A percentile compares a stretch with the other conserved stretches of the same genome.
Evolutionary conservation across 1,140 invertebrate species (phyloP).

Genomic region (Mesaphorura yosii): DNA sequence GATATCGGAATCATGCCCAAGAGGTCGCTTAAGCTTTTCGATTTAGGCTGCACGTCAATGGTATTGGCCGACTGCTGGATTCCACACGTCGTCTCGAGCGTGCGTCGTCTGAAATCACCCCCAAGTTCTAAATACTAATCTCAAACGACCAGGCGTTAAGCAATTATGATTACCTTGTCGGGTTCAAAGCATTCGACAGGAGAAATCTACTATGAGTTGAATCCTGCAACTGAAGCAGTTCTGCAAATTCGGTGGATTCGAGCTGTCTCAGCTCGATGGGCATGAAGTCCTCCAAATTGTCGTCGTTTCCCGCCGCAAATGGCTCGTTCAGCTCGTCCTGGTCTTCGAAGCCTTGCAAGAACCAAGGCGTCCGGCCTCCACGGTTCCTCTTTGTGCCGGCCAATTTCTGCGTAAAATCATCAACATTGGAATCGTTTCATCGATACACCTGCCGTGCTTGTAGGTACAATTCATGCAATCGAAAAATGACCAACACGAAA

Average conservation of each 20-base stretch:
- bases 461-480: too few species aligned
- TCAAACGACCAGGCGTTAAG: too few species aligned
- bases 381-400: slow-evolving; percentile 55
- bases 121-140: too few species aligned
- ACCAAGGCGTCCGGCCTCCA: slow-evolving; percentile 52
- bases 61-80: neutral
- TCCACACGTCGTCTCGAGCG: slow-evolving; percentile 24
- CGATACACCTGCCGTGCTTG: too few species aligned
- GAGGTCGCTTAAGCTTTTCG: slow-evolving; percentile 67
- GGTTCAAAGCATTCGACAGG: neutral
- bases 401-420: slow-evolving; percentile 47
- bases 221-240: slow-evolving; percentile 13
- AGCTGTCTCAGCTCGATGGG: slow-evolving; percentile 78
- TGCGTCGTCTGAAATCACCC: slow-evolving; percentile 18
- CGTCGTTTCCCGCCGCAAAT: slow-evolving; percentile 36
- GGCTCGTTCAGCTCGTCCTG: slow-evolving; percentile 5
- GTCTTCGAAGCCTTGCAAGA: slow-evolving; percentile 45
- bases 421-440: neutral
- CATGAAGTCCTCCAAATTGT: slow-evolving; percentile 52
- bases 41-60: slow-evolving; percentile 45
- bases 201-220: neutral
- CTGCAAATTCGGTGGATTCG: slow-evolving; percentile 40
- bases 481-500: too few species aligned
- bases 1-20: slow-evolving; percentile 39
- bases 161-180: too few species aligned